Conservation (phyloP, 2,888 invertebrate genomes). For the Xestobium rufovillosum region DNA sequence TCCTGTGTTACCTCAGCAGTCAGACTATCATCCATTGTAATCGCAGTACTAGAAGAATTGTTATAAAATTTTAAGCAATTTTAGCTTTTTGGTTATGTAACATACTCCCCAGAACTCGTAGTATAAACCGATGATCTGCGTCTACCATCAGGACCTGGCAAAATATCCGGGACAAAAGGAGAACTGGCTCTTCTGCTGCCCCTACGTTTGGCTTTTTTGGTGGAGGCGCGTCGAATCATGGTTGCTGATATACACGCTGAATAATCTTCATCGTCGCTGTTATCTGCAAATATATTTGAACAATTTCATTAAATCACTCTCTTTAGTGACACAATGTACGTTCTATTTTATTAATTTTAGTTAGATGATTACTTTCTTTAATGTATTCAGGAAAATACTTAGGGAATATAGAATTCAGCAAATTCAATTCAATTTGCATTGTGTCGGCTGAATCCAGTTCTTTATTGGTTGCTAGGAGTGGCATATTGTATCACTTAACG, state of each 20-base stretch:
- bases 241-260: slow-evolving; percentile 80
- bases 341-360: no score
- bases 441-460: no score
- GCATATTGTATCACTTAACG: no score
- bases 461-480: no score
- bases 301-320: no score
- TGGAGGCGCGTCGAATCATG: slow-evolving; percentile 69
- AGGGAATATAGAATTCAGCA: no score
- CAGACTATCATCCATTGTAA: slow-evolving; percentile 65
- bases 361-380: no score
- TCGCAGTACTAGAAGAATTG: slow-evolving; percentile 54
- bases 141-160: slow-evolving; percentile 42
- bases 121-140: slow-evolving; percentile 71
- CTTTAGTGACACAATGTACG: no score
- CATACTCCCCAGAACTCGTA: slow-evolving; percentile 81
- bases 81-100: background rate
- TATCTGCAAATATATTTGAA: no score
- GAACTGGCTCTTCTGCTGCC: slow-evolving; percentile 55
- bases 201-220: slow-evolving; percentile 60
- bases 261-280: slow-evolving; percentile 75
- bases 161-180: slow-evolving; percentile 47
- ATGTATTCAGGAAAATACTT: no score
- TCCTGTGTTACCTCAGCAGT: slow-evolving; percentile 64
- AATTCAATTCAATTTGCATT: no score
- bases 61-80: background rate